Base-by-base conservation (phyloP, 37 sponge, comb jelly and placozoan genomes). In the Bolinopsis microptera region DNA sequence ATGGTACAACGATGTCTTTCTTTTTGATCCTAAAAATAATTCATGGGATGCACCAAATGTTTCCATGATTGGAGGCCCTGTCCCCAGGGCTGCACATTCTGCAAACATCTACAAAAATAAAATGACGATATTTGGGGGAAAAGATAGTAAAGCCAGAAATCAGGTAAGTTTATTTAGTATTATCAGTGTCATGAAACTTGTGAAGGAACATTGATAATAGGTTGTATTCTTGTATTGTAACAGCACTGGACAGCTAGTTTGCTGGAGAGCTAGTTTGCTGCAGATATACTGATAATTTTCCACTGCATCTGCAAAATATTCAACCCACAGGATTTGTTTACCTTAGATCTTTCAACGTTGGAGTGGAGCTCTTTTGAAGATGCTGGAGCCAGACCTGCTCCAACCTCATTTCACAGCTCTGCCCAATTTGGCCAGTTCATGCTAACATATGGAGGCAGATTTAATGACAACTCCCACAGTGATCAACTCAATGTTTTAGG, bases 401-500 rank as follows among this genome's bases (percentile, higher is more conserved):
- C 82, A 2, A 36, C 82, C 33, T 80, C 82, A 27, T 80, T 80
- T 80, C 82, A 80, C 82, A 33, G 37, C 22, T 2, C 37, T 80
- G 38, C 33, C 37, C 82, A 80, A 80, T 36, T 35, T 80, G 82
- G 82, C 8, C 82, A 80, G 82, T 80, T 80, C 37, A 36, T 80
- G 35, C 5, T 80, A 0, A 16, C 30, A 3, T 80, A 35, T 80
- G 82, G 82, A 5, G 82, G 82, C 35, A 33, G 82, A 80, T 80
- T 36, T 34, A 80, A 80, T 80, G 82, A 80, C 38, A 80, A 80
- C 37, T 30, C 38, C 33, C 82, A 80, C 37, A 80, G 82, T 80
- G 82, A 80, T 34, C 35, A 35, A 80, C 38, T 80, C 21, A 33
- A 80, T 80, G 82, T 80, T 3, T 34, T 80, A 35, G 82, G 82